Percentiles rank a stretch among this genome's conserved stretches.
These are phyloP conservation scores for Andricus curvator DNA, from an alignment of 2,888 invertebrate species.

Conservation along the genomic window DNA sequence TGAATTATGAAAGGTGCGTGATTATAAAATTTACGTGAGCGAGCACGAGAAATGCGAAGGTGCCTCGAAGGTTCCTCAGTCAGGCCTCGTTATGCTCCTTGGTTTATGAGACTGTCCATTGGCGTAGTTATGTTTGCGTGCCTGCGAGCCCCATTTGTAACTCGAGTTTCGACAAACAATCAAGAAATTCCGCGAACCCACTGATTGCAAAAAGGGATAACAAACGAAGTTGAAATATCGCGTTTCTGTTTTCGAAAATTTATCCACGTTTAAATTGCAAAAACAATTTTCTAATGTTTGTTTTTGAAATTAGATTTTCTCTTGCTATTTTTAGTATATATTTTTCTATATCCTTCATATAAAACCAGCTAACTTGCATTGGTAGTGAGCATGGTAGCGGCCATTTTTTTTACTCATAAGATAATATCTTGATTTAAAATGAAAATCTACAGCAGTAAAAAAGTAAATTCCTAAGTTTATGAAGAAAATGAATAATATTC, in stretches of 20 bases:
- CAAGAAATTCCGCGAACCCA: constrained; percentile 1
- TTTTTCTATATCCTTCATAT: too few species aligned
- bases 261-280: neutral
- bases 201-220: neutral
- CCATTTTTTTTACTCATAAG: too few species aligned
- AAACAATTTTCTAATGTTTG: neutral
- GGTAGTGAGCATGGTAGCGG: too few species aligned
- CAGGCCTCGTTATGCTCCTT: constrained; percentile 30
- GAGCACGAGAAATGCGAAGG: constrained; percentile 23
- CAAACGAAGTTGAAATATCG: neutral
- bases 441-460: too few species aligned
- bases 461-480: too few species aligned
- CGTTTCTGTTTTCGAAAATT: neutral
- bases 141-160: constrained; percentile 26
- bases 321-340: too few species aligned
- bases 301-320: too few species aligned
- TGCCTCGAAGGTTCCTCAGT: constrained; percentile 13
- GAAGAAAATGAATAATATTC: too few species aligned
- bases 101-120: constrained; percentile 41
- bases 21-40: constrained; percentile 32
- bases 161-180: constrained; percentile 39
- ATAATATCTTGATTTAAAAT: too few species aligned
- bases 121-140: constrained; percentile 33
- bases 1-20: neutral
- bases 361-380: too few species aligned